These are phyloP conservation scores for Buceros bicornis DNA, from an alignment of 2,797 vertebrate genomes.

Conservation along the genomic window DNA sequence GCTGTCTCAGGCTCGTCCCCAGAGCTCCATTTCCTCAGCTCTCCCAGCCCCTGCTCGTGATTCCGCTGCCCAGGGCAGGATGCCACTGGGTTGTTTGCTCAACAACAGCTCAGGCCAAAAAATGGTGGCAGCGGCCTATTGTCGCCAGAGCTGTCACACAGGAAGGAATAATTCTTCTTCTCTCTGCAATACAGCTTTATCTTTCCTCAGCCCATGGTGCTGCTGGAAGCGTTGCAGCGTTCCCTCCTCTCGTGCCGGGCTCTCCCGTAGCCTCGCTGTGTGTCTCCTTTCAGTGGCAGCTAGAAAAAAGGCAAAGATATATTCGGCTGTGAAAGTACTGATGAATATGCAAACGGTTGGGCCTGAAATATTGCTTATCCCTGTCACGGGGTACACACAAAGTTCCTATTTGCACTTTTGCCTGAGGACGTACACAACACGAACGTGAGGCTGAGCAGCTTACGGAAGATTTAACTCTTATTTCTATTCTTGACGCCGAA, in stretches of 20 bases:
- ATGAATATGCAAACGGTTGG: background rate
- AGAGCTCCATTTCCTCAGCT: accelerated
- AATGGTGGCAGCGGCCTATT: background rate
- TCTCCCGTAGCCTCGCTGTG: background rate
- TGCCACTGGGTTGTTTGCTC: background rate
- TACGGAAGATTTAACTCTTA: conserved; percentile 30
- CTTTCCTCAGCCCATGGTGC: background rate
- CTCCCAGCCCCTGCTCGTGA: background rate
- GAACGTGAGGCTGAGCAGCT: background rate
- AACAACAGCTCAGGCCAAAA: background rate
- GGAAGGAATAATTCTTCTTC: background rate
- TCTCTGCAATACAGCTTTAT: background rate
- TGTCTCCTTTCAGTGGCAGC: background rate
- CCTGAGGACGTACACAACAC: background rate
- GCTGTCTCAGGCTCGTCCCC: background rate
- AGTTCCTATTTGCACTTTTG: background rate
- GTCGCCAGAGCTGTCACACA: background rate
- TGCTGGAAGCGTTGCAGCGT: background rate
- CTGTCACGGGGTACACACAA: background rate
- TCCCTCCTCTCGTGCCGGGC: background rate
- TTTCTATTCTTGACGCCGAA: conserved; percentile 35
- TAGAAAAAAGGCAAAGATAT: background rate
- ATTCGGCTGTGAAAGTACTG: background rate
- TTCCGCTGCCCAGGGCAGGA: background rate
- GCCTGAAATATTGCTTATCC: conserved; percentile 11